Conservation (phyloP, 1,140 invertebrate species). For the Papilio glaucus region DNA sequence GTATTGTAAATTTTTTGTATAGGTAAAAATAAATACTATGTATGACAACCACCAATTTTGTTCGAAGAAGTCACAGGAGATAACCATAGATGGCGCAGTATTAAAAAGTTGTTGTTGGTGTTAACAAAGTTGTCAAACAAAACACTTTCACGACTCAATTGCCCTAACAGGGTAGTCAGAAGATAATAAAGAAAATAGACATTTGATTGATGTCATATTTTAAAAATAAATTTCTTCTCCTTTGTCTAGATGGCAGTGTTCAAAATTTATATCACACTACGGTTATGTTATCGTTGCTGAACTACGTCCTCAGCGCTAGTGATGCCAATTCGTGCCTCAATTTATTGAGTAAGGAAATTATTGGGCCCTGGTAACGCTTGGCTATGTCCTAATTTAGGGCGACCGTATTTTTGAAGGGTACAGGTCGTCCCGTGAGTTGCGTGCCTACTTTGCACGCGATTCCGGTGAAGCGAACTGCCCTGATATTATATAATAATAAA, state of each 20-base stretch:
- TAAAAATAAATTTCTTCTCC: neutral
- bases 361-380: constrained; percentile 92
- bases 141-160: neutral
- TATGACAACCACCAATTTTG: too few species aligned
- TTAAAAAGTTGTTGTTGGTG: neutral
- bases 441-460: constrained; percentile 87
- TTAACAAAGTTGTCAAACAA: too few species aligned
- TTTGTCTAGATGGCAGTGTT: constrained; percentile 1
- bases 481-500: neutral
- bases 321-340: constrained; percentile 87
- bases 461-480: constrained; percentile 52
- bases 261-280: constrained; percentile 2
- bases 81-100: constrained; percentile 2
- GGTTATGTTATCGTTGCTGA: constrained; percentile 1
- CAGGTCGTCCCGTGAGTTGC: constrained; percentile 88
- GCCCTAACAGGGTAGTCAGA: neutral
- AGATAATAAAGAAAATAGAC: neutral
- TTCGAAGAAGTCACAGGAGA: too few species aligned
- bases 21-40: too few species aligned
- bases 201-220: too few species aligned
- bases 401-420: constrained; percentile 88
- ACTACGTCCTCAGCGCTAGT: neutral
- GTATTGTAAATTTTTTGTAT: too few species aligned
- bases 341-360: constrained; percentile 95
- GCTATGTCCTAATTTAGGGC: constrained; percentile 86